Evolutionary conservation across 2,797 vertebrate genomes (phyloP).

Genomic region (Antennarius maculatus): DNA sequence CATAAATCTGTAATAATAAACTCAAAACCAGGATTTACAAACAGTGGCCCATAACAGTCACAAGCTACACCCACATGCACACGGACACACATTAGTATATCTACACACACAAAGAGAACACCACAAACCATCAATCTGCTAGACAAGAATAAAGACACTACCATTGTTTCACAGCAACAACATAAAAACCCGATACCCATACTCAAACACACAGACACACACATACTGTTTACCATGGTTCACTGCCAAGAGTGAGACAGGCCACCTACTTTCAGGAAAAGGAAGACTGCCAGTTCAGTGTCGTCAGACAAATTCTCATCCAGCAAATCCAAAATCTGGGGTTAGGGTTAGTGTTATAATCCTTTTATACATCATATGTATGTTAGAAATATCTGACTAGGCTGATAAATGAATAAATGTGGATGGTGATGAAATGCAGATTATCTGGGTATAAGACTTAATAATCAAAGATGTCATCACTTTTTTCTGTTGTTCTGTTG

Average conservation of each 20-base stretch:
- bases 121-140: conserved; percentile 49
- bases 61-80: conserved; percentile 1
- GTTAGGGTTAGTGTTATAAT: conserved; percentile 38
- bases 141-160: conserved; percentile 59
- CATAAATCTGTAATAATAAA: conserved; percentile 65
- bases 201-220: conserved; percentile 17
- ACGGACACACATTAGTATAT: not conserved
- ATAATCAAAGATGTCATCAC: too few relatives aligned
- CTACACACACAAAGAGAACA: conserved; percentile 23
- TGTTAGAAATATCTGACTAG: too few relatives aligned
- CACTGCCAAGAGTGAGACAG: conserved; percentile 37
- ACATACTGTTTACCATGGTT: conserved; percentile 22
- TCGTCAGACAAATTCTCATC: conserved; percentile 43
- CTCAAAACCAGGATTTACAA: conserved; percentile 54
- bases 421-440: too few relatives aligned
- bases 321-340: conserved; percentile 30
- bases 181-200: conserved; percentile 42
- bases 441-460: too few relatives aligned
- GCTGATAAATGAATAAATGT: too few relatives aligned
- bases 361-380: not conserved
- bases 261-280: conserved; percentile 42
- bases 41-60: conserved; percentile 45
- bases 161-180: conserved; percentile 55
- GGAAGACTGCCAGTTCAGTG: conserved; percentile 44
- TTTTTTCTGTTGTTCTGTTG: not conserved